These are phyloP conservation scores for Morinoia aosen DNA, from an alignment of 2,888 invertebrate species.

Conservation along the genomic window DNA sequence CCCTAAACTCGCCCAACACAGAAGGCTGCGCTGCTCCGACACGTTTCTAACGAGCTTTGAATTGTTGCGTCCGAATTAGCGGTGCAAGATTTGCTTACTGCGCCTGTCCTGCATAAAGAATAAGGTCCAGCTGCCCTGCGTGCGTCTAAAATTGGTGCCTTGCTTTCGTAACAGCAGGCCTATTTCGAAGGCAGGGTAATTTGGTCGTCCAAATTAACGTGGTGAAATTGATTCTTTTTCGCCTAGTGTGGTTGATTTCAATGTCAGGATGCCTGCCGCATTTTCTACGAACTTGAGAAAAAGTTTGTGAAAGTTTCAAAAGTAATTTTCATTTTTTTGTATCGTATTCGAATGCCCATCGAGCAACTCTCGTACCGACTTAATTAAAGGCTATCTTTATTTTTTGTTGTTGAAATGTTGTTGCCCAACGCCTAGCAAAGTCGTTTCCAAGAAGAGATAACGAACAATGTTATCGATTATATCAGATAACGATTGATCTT, in stretches of 20 bases:
- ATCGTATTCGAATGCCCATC: no score
- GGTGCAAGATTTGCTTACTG: constrained; percentile 25
- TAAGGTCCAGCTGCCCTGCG: neutral
- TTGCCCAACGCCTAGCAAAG: no score
- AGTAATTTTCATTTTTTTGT: no score
- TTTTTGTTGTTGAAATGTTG: no score
- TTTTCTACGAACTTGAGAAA: no score
- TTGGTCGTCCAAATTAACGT: neutral
- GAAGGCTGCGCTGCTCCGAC: neutral
- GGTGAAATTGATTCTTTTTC: neutral
- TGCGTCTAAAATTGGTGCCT: neutral
- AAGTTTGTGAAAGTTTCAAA: no score
- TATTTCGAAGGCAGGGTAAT: neutral
- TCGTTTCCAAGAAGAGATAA: no score
- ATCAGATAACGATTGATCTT: neutral
- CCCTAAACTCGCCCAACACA: neutral
- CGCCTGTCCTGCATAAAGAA: neutral
- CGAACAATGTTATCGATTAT: no score
- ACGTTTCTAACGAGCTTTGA: constrained; percentile 46
- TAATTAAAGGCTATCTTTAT: no score
- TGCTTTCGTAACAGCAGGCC: neutral
- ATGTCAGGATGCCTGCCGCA: no score
- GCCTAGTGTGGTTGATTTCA: neutral
- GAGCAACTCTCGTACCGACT: no score
- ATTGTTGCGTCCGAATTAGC: constrained; percentile 21